phyloP scores from a whole-genome alignment of 2,888 invertebrate genomes.

The Drosophila parthenogenetica region DNA sequence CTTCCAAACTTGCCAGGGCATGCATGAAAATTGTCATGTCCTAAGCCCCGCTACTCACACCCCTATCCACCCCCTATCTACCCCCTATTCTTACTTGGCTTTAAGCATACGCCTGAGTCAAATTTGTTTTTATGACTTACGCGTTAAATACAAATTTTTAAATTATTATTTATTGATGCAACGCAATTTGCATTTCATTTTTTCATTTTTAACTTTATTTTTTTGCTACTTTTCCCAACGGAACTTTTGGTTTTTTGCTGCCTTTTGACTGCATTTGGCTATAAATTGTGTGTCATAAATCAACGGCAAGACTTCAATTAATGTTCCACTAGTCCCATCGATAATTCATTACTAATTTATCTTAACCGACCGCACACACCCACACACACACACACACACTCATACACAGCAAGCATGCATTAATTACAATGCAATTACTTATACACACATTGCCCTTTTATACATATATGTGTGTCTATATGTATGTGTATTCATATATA shows the following conservation, averaged over 20 bases:
- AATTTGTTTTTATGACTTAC: conserved; percentile 65
- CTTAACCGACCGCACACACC: conserved; percentile 45
- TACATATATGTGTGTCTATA: not conserved
- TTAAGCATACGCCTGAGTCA: conserved; percentile 53
- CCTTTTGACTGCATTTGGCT: conserved; percentile 46
- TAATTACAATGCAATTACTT: conserved; percentile 74
- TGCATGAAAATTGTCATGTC: conserved; percentile 50
- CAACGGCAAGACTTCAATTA: conserved; percentile 73
- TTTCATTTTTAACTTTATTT: conserved; percentile 7
- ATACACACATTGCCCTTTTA: conserved; percentile 39
- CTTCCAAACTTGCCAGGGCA: conserved; percentile 35
- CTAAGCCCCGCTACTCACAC: not conserved
- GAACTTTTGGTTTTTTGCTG: conserved; percentile 18
- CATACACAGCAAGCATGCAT: conserved; percentile 46
- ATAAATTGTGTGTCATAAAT: conserved; percentile 71
- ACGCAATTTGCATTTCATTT: conserved; percentile 39
- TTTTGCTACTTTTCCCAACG: conserved; percentile 4
- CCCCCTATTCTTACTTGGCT: conserved; percentile 34
- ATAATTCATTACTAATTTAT: conserved; percentile 78
- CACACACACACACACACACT: conserved; percentile 14
- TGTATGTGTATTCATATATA: conserved; percentile 19
- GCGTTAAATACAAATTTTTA: conserved; percentile 61
- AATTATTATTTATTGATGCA: conserved; percentile 73
- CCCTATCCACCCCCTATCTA: not conserved
- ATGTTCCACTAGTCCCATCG: conserved; percentile 73